Evolutionary conservation across 1,140 invertebrate genomes (phyloP).

Genomic region (Zaprionus nigranus): DNA sequence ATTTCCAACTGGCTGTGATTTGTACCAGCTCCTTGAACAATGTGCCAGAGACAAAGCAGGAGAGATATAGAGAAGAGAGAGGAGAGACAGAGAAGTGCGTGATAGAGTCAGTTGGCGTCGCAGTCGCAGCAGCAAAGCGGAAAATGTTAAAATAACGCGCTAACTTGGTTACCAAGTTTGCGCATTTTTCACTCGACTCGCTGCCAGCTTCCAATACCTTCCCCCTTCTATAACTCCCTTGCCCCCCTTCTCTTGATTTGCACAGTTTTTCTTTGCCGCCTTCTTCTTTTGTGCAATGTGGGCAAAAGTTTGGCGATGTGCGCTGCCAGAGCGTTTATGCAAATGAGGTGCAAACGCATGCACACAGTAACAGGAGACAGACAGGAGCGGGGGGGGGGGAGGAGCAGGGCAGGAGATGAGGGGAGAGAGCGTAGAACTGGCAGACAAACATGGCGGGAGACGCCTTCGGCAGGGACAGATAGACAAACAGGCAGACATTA

Average conservation of each 20-base stretch:
- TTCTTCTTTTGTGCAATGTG: slow-evolving; percentile 74
- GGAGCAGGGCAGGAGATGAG: neutral
- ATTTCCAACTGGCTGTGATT: slow-evolving; percentile 77
- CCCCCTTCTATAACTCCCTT: neutral
- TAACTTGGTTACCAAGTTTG: slow-evolving; percentile 83
- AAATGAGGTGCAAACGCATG: slow-evolving; percentile 81
- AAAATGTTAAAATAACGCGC: slow-evolving; percentile 83
- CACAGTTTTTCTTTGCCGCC: slow-evolving; percentile 51
- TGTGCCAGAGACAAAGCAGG: slow-evolving; percentile 19
- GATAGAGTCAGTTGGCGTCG: neutral
- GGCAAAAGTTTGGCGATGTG: slow-evolving; percentile 70
- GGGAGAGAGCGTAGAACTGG: slow-evolving; percentile 10
- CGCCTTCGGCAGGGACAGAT: slow-evolving; percentile 42
- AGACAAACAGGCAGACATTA: slow-evolving; percentile 76
- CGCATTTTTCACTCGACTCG: slow-evolving; percentile 78
- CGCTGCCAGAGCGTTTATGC: slow-evolving; percentile 79
- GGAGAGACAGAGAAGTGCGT: slow-evolving; percentile 10
- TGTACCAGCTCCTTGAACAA: slow-evolving; percentile 73
- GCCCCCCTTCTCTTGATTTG: neutral
- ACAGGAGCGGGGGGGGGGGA: slow-evolving; percentile 2
- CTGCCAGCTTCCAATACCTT: slow-evolving; percentile 35
- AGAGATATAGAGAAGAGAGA: slow-evolving; percentile 5
- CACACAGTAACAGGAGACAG: slow-evolving; percentile 48
- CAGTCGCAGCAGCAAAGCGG: slow-evolving; percentile 64
- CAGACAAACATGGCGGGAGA: slow-evolving; percentile 54